Evolutionary conservation across 1,140 invertebrate genomes (phyloP).

Genomic region (Lamellibrachia luymesi): DNA sequence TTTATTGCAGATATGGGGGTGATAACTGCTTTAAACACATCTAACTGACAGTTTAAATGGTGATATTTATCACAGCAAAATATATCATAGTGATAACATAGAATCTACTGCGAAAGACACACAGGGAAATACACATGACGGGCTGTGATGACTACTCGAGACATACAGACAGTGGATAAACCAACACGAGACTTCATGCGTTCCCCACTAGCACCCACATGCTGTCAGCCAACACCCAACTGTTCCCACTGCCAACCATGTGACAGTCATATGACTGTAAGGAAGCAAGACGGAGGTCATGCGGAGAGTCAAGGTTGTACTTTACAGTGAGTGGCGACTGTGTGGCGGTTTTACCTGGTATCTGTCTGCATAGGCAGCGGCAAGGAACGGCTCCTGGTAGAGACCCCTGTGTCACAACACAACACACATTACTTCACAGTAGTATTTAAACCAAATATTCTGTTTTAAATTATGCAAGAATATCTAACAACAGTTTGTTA

Average conservation of each 20-base stretch:
- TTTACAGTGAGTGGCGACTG: background rate
- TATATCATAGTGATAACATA: background rate
- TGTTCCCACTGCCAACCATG: background rate
- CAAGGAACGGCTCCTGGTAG: slow-evolving; percentile 93
- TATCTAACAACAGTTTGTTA: background rate
- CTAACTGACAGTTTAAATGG: background rate
- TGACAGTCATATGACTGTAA: slow-evolving; percentile 6
- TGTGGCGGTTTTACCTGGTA: slow-evolving; percentile 69
- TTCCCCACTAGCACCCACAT: background rate
- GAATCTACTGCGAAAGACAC: background rate
- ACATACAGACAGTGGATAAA: background rate
- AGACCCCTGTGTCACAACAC: slow-evolving; percentile 66
- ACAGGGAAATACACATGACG: background rate
- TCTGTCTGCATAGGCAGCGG: slow-evolving; percentile 75
- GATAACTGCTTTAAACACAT: background rate
- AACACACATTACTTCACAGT: background rate
- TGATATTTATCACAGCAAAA: background rate
- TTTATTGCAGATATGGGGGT: background rate
- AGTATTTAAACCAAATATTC: background rate
- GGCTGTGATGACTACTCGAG: background rate
- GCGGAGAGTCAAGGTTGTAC: background rate
- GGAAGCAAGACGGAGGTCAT: slow-evolving; percentile 1
- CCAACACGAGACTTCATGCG: background rate
- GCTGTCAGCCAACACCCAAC: slow-evolving; percentile 8
- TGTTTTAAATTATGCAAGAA: background rate